Percentiles rank a stretch among this genome's conserved stretches.
phyloP scores from a whole-genome alignment of 2,797 vertebrate genomes.

The Channallabes apus region DNA sequence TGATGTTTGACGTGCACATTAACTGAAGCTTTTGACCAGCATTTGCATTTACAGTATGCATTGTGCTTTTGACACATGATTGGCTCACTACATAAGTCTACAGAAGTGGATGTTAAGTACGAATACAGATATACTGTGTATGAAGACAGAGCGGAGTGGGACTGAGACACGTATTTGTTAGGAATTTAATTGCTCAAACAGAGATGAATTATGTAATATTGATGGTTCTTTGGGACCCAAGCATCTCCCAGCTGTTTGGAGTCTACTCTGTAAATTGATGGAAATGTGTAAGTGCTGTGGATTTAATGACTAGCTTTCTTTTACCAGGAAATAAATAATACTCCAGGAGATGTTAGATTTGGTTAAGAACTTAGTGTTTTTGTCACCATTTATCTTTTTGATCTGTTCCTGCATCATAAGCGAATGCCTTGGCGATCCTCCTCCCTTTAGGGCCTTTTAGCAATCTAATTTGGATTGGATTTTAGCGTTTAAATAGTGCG shows the following conservation, averaged over 20 bases:
- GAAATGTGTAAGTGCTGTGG: background rate
- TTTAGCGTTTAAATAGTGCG: conserved; percentile 5
- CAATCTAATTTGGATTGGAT: background rate
- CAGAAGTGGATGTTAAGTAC: background rate
- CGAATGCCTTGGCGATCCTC: background rate
- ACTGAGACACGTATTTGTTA: background rate
- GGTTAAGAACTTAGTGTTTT: background rate
- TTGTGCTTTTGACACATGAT: background rate
- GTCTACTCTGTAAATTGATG: background rate
- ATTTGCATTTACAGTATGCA: conserved; percentile 9
- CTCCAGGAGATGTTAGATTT: background rate
- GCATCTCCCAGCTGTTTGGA: background rate
- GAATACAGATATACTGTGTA: background rate
- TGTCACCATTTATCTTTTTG: background rate
- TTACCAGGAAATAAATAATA: background rate
- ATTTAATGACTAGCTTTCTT: background rate
- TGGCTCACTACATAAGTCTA: background rate
- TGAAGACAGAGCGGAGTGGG: background rate
- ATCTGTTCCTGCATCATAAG: background rate
- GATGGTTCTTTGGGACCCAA: background rate
- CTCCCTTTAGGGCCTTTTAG: background rate
- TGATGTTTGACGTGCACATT: background rate
- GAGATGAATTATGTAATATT: background rate
- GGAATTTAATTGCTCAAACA: background rate
- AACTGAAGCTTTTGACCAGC: background rate